Conservation (phyloP, 2,797 vertebrate species). For the Oceanodroma leucorhoa region DNA sequence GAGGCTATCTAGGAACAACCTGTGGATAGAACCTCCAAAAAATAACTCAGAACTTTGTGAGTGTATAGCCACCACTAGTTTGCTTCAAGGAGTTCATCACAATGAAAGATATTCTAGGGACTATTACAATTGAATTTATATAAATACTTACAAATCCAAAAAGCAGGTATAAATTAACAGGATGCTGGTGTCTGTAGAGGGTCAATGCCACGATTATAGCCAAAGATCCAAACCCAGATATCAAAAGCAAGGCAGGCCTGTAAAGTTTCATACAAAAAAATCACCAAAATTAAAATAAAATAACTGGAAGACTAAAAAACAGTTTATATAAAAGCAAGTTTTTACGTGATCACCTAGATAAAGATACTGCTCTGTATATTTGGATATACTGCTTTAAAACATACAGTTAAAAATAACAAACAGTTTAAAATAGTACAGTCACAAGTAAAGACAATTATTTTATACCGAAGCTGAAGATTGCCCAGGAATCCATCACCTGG, state of each 20-base stretch:
- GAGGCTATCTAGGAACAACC: neutral
- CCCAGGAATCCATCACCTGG: neutral
- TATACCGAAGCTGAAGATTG: neutral
- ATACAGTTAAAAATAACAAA: too few species aligned
- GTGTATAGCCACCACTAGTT: neutral
- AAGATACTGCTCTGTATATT: neutral
- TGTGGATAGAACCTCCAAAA: neutral
- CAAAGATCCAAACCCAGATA: conserved; percentile 84
- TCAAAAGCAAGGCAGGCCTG: conserved; percentile 87
- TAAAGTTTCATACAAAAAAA: conserved; percentile 35
- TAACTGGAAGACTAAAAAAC: neutral
- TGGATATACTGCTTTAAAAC: too few species aligned
- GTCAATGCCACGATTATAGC: conserved; percentile 84
- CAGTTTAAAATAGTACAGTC: neutral
- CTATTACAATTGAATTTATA: neutral
- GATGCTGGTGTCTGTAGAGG: conserved; percentile 88
- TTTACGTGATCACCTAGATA: neutral
- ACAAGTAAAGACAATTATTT: neutral
- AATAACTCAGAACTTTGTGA: neutral
- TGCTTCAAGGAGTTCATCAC: neutral
- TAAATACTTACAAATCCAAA: conserved; percentile 87
- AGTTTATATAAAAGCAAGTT: neutral
- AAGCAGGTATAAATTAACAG: conserved; percentile 92
- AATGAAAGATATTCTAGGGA: neutral
- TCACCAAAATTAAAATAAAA: neutral